Conservation (phyloP, 1,140 invertebrate genomes). For the Augochlora pura region DNA sequence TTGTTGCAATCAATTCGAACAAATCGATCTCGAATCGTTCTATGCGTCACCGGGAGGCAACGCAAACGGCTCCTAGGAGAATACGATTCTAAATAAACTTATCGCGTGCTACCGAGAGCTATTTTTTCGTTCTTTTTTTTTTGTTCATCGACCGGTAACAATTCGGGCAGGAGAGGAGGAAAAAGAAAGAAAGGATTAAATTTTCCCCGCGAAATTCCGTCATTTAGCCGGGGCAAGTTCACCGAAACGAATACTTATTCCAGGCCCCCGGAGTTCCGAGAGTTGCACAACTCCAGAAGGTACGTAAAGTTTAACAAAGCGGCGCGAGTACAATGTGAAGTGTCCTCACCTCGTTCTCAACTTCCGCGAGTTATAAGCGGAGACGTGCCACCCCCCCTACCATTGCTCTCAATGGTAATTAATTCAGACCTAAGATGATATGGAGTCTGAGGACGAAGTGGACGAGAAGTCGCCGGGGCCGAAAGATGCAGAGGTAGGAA, state of each 20-base stretch:
- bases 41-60: too few relatives aligned
- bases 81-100: too few relatives aligned
- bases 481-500: constrained; percentile 67
- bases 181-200: background rate
- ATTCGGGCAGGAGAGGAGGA: too few relatives aligned
- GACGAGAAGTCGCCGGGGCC: constrained; percentile 74
- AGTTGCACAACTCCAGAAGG: background rate
- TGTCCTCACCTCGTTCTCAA: constrained; percentile 38
- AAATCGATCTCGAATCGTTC: too few relatives aligned
- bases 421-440: constrained; percentile 71
- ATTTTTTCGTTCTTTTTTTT: too few relatives aligned
- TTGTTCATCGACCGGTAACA: too few relatives aligned
- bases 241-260: constrained; percentile 34
- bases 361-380: constrained; percentile 12
- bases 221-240: background rate
- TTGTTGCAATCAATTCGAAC: too few relatives aligned
- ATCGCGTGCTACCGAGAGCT: too few relatives aligned
- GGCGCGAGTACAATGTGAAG: constrained; percentile 38
- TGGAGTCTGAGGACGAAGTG: constrained; percentile 77
- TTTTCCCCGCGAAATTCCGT: background rate
- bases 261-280: constrained; percentile 30
- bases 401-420: constrained; percentile 55
- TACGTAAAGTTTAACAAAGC: constrained; percentile 42
- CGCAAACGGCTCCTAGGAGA: too few relatives aligned
- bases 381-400: constrained; percentile 24